These are phyloP conservation scores for Microcebus murinus DNA, from an alignment of 2,113 vertebrate genomes.

Conservation along the genomic window DNA sequence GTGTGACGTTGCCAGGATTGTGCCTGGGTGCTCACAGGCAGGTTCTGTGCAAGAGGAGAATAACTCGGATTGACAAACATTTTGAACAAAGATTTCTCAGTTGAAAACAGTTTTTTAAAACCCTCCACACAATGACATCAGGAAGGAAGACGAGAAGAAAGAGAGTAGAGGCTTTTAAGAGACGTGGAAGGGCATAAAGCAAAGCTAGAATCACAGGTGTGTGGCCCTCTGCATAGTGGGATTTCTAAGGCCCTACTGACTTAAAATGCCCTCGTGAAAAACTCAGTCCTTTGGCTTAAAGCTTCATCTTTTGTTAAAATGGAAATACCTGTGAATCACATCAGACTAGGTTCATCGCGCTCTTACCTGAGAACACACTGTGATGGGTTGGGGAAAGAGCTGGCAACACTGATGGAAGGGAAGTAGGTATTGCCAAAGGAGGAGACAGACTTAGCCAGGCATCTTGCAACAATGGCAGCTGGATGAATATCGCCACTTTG, in stretches of 20 bases:
- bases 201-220: background rate
- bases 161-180: background rate
- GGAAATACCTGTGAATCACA: constrained; percentile 28
- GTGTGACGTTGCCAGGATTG: background rate
- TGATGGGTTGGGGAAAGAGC: background rate
- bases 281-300: background rate
- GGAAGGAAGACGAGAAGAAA: background rate
- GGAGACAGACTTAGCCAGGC: background rate
- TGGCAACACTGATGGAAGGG: background rate
- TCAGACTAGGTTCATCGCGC: background rate
- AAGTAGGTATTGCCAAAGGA: background rate
- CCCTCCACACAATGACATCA: background rate
- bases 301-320: background rate
- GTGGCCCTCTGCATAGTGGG: background rate
- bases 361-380: constrained; percentile 19
- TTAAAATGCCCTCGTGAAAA: constrained; percentile 24
- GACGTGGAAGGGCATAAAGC: background rate
- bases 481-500: background rate
- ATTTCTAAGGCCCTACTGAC: background rate
- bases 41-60: rapidly evolving
- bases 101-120: background rate
- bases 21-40: rapidly evolving
- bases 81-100: background rate
- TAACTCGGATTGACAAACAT: background rate
- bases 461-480: background rate